Evolutionary conservation across 2,797 vertebrate species (phyloP), one percentile per base, ranked within the genome.

Genomic region (Coregonus suidteri): DNA sequence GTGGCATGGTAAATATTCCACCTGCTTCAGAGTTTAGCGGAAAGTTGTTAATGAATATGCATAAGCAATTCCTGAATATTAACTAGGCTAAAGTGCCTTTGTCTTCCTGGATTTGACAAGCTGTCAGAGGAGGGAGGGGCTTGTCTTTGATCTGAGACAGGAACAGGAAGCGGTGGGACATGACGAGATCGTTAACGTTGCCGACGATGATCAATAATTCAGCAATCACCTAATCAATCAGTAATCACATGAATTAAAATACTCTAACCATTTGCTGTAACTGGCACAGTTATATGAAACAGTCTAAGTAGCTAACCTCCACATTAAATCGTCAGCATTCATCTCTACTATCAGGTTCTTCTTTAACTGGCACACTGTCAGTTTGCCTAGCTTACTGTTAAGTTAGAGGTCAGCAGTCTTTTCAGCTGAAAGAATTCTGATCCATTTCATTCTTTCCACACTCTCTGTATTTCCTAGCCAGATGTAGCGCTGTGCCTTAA

Each of bases 171-270:
- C 73, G 64, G 64, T 74, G 79, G 77, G 72, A 77, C 9, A 25
- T 25, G 54, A 34, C 3, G 31, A 64, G 59, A 74, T 76, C 6
- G 9, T 76, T 80, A 79, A 77, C 34, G 9, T 67, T 51, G 65
- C 66, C 84, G 76, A 82, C 71, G 71, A 81, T 25, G 73, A 76
- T 87, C 80, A 87, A 88, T 82, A 84, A 83, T 82, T 68, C 31
- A 68, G 66, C 65, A 67, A 67, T 67, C 31, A 16, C 31, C 31
- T 5, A 16, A 37, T 67, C 14, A 67, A 67, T 18, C 66, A 18
- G 30, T 67, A 16, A 68, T 68, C 34, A 59, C 56, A 30, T 35
- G 74, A 41, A 86, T 75, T 75, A 59, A 82, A 77, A n/a, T 67
- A 71, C 81, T 52, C 59, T 20, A 11, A 64, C 59, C 9, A 25